Evolutionary conservation across 2,113 vertebrate species (phyloP).

Genomic region (Pseudopodoces humilis): DNA sequence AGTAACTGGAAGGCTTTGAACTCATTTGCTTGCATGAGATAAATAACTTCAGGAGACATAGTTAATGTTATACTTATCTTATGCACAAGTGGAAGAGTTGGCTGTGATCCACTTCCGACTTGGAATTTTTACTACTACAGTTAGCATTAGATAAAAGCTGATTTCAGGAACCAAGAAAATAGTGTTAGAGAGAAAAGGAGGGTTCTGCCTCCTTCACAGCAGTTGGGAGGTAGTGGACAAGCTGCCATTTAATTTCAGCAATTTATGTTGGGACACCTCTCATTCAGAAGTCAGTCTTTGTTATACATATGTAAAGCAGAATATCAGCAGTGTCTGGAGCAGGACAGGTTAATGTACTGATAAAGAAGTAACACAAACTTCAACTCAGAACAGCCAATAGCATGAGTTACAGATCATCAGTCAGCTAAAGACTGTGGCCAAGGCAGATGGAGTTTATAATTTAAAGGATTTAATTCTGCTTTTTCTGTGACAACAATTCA

Average conservation of each 20-base stretch:
- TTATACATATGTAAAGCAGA: not conserved
- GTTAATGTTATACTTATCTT: constrained; percentile 55
- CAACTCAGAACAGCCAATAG: not conserved
- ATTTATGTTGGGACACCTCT: not conserved
- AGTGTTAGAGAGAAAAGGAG: not conserved
- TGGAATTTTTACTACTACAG: constrained; percentile 37
- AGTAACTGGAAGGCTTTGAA: constrained; percentile 56
- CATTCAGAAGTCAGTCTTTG: not conserved
- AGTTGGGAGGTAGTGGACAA: not conserved
- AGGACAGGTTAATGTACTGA: not conserved
- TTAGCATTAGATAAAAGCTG: constrained; percentile 46
- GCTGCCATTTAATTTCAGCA: not conserved
- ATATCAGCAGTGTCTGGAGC: not conserved
- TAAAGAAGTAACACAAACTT: not conserved
- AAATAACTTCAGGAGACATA: constrained; percentile 33
- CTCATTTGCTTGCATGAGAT: constrained; percentile 42
- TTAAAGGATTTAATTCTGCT: not conserved
- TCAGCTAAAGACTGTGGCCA: not conserved
- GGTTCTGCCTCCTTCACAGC: not conserved
- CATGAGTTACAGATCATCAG: not conserved
- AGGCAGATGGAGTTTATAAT: not conserved
- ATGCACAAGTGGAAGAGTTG: constrained; percentile 32
- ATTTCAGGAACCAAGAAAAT: constrained; percentile 47
- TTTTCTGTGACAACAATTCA: not conserved
- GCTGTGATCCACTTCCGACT: constrained; percentile 53